Percentiles rank a stretch among this genome's conserved stretches.
These are phyloP conservation scores for Tetramorium parvispinum DNA, from an alignment of 1,140 invertebrate genomes.

Conservation along the genomic window DNA sequence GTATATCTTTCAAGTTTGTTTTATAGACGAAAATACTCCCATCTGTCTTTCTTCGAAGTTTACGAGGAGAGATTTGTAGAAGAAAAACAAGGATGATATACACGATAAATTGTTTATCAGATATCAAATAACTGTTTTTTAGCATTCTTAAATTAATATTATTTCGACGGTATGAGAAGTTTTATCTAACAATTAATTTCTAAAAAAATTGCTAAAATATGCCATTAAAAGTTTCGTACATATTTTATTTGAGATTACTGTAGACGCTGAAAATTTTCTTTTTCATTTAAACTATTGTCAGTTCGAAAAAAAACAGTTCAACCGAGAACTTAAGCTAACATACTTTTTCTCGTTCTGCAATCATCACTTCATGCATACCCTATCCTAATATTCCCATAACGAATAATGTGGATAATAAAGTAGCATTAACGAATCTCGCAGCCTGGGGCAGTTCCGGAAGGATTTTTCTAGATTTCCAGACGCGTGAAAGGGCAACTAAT, in stretches of 20 bases:
- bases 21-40: conserved; percentile 15
- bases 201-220: not conserved
- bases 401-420: conserved; percentile 46
- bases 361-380: conserved; percentile 9
- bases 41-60: conserved; percentile 7
- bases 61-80: not conserved
- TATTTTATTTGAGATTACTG: not conserved
- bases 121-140: not conserved
- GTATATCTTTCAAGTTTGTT: not conserved
- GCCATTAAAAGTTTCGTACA: not conserved
- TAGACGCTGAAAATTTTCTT: not conserved
- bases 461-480: conserved; percentile 40
- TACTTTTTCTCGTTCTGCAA: conserved; percentile 4
- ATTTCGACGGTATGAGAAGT: not conserved
- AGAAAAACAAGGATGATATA: not conserved
- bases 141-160: not conserved
- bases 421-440: conserved; percentile 47
- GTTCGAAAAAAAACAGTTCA: not conserved
- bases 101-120: not conserved
- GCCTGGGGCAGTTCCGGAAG: conserved; percentile 2
- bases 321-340: not conserved
- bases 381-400: conserved; percentile 36
- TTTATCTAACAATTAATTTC: not conserved
- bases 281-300: not conserved
- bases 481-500: conserved; percentile 35